Base-by-base conservation (phyloP, 2,113 vertebrate genomes). In the Gulo gulo region DNA sequence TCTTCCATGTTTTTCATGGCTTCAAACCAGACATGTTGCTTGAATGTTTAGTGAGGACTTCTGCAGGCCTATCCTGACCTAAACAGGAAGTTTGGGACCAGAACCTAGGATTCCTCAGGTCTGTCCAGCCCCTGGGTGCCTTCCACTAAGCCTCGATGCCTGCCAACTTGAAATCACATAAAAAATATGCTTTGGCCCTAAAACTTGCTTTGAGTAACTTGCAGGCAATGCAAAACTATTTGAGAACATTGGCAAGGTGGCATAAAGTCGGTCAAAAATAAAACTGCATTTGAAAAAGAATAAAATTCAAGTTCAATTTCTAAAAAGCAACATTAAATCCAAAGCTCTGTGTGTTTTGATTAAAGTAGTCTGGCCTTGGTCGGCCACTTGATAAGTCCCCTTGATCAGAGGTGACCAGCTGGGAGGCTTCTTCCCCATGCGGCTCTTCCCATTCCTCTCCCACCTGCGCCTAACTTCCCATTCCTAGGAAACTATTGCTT, bases 201-300 rank as follows among this genome's bases (percentile, higher is more conserved):
- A 90, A 88, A 87, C 34, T 87, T 91, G 94, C 81, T 85, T 94
- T 96, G 67, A 97, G 29, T 95, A 90, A 92, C 83, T 82, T 92
- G 47, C 6, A 92, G 76, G 67, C 80, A 63, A 34, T 31, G 42
- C 50, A 92, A 95, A 94, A 74, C 61, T 52, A 95, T 84, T 92
- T 92, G 93, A 93, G 88, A 93, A 95, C 93, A 91, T 47, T 1
- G 7, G 20, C 65, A 31, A 76, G 50, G 88, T 39, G 55, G 42
- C n/a, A 65, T 79, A 42, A 81, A 83, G 88, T 45, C 94, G 52
- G 81, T 78, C 13, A 92, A 96, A 97, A 96, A 84, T 50, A 76
- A 73, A 95, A 94, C 52, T 47, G 36, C 29, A n/a, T 45, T 97
- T 80, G 61, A 93, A 92, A 96, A 97, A 97, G 67, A 87, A 50